These are phyloP conservation scores for Chiridota heheva DNA, from an alignment of 35 echinoderm and acorn worm species.

Conservation along the genomic window DNA sequence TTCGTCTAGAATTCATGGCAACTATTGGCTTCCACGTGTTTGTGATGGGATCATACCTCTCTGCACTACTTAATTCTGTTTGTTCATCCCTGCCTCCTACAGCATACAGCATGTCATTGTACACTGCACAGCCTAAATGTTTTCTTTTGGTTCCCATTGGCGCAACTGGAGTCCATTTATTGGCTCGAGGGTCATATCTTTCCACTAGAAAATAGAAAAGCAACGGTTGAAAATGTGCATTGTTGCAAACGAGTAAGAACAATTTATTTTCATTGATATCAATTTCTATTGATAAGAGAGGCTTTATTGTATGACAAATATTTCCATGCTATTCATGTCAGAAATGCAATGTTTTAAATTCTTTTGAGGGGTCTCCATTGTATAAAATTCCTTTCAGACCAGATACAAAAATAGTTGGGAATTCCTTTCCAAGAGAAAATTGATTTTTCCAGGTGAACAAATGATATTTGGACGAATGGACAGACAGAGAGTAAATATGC, in stretches of 20 bases:
- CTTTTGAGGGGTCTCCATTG: too few relatives aligned
- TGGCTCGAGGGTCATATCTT: constrained; percentile 90
- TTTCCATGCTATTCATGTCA: too few relatives aligned
- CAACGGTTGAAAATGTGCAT: not conserved
- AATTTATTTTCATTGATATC: not conserved
- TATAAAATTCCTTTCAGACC: too few relatives aligned
- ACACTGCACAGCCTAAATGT: constrained; percentile 96
- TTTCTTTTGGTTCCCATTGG: constrained; percentile 97
- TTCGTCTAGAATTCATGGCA: constrained; percentile 97
- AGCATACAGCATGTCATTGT: constrained; percentile 99
- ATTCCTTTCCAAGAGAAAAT: too few relatives aligned
- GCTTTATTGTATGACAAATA: too few relatives aligned
- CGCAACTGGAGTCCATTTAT: constrained; percentile 95
- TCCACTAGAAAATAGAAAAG: constrained; percentile 61
- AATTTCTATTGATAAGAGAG: not conserved
- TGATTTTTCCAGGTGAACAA: too few relatives aligned
- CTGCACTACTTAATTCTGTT: constrained; percentile 96
- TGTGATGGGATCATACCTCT: constrained; percentile 85
- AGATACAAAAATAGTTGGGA: too few relatives aligned
- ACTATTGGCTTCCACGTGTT: constrained; percentile 99
- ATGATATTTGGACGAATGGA: too few relatives aligned
- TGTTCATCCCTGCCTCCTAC: constrained; percentile 97
- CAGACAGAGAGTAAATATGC: too few relatives aligned
- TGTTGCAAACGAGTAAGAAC: not conserved
- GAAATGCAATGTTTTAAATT: too few relatives aligned